Base-by-base conservation (phyloP, 2,888 invertebrate species). In the Mycogona germanica region DNA sequence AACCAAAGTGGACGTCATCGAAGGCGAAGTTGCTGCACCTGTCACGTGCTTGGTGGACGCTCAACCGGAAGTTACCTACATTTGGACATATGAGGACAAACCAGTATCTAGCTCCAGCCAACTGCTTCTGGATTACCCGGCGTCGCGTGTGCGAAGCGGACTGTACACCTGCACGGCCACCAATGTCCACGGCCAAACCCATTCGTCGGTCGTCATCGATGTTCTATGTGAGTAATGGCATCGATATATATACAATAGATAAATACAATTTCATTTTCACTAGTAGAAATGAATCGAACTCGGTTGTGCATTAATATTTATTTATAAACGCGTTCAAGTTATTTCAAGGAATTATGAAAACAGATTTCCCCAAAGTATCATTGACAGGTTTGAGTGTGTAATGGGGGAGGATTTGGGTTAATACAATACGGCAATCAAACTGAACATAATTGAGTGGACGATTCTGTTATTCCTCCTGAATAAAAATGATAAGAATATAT, bases 201-300 rank as follows among this genome's bases (percentile, higher is more conserved):
- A 76, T 44, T 78, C 80, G 7, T 76, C 78, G 21, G 81, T 84
- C 3, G 73, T 75, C 59, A 75, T 91, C 62, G 82, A 87, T 69
- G 87, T 92, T 35, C 78, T 82, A 72, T 91, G 91, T 91, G 72
- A 84, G 83, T 79, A 50, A 40, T 46, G 42, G n/a, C 7, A 46
- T 46, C 9, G 21, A 26, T 26, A 7, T 25, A 9, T 41, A 17
- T 41, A 12, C 9, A 41, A 41, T 41, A 12, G 42, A 41, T 41
- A 12, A 17, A 41, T 41, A n/a, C n/a, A n/a, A n/a, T n/a, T n/a
- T n/a, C 17, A 6, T 38, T n/a, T 38, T 5, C 38, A 38, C 3
- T n/a, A 38, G 7, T 19, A 38, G 3, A 38, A n/a, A n/a, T n/a
- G n/a, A n/a, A n/a, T n/a, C n/a, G n/a, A n/a, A n/a, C n/a, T n/a